phyloP scores from a whole-genome alignment of 1,140 invertebrate species.

The Anadara kagoshimensis region DNA sequence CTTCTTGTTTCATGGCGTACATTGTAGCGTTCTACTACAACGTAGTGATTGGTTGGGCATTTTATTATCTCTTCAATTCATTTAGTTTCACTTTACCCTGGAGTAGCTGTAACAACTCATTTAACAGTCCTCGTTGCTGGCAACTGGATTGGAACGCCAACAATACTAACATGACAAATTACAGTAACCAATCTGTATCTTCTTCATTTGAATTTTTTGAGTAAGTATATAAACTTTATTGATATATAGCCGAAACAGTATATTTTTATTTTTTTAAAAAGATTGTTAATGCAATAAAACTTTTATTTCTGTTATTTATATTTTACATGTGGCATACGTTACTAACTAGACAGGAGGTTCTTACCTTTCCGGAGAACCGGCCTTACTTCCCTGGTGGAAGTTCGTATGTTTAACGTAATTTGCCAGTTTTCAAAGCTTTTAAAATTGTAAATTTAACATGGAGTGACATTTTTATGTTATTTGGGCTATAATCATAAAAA shows the following conservation, averaged over 20 bases:
- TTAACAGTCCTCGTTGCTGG: slow-evolving; percentile 67
- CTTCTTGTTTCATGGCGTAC: slow-evolving; percentile 88
- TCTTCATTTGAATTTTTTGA: slow-evolving; percentile 60
- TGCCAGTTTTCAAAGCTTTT: no score
- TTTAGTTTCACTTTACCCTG: slow-evolving; percentile 93
- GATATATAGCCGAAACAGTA: background rate
- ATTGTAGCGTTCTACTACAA: slow-evolving; percentile 99
- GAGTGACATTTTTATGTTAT: no score
- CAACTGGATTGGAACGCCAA: slow-evolving; percentile 95
- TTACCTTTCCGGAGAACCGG: no score
- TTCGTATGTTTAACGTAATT: no score
- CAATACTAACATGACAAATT: slow-evolving; percentile 34
- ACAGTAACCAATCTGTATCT: slow-evolving; percentile 44
- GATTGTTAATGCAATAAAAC: no score
- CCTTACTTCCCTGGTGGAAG: no score
- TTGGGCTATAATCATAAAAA: no score
- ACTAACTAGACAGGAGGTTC: no score
- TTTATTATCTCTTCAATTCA: slow-evolving; percentile 97
- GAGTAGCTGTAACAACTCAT: slow-evolving; percentile 94
- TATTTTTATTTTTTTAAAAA: no score
- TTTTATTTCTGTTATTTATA: no score
- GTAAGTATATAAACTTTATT: slow-evolving; percentile 40
- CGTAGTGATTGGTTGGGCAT: slow-evolving; percentile 97
- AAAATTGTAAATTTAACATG: no score
- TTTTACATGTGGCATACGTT: no score